Evolutionary conservation across 1,140 invertebrate species (phyloP), one percentile per base, ranked within the genome.

Genomic region (Drosophila littoralis): DNA sequence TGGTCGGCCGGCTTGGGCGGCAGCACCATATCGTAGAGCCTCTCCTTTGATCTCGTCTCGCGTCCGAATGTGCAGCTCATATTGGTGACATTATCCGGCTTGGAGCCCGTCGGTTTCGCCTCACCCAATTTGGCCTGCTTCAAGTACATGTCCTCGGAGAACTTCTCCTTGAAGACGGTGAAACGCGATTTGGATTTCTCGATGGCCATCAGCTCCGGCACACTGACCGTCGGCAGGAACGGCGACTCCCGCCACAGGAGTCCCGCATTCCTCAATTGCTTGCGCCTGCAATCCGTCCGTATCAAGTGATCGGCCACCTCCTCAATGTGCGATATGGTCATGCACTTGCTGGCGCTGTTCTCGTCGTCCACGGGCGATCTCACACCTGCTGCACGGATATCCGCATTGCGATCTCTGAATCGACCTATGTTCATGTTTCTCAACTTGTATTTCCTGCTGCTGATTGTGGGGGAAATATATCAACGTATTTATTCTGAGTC

Each of bases 101-200:
- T 92, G 6, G 91, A 71, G 15, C 43, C 7, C 0, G 75, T 64
- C 0, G 71, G 75, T 13, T 68, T 76, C 0, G 40, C 55, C 42
- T 81, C n/a, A 2, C 84, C 90, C 12, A 92, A 45, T 4, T 63
- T 55, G 8, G 72, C 7, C 13, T 78, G 74, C 9, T 84, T 91
- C 3, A 73, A 72, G 36, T 77, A 91, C 71, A 90, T 55, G 6
- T 91, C 79, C 69, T 92, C 91, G 5, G 73, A 83, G 55, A 91
- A 83, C 32, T 81, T 80, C 43, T 91, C 86, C 46, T 72, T 85
- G 51, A 91, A 92, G 4, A 45, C 55, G 0, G 70, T 32, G 46
- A 92, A 92, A 12, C 81, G 88, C 1, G 88, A 77, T 50, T 91
- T 92, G 7, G 70, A 68, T 13, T 59, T 57, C 45, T 91, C 83